Conservation (phyloP, 2,888 invertebrate species). For the Ormyrus nitidulus region DNA sequence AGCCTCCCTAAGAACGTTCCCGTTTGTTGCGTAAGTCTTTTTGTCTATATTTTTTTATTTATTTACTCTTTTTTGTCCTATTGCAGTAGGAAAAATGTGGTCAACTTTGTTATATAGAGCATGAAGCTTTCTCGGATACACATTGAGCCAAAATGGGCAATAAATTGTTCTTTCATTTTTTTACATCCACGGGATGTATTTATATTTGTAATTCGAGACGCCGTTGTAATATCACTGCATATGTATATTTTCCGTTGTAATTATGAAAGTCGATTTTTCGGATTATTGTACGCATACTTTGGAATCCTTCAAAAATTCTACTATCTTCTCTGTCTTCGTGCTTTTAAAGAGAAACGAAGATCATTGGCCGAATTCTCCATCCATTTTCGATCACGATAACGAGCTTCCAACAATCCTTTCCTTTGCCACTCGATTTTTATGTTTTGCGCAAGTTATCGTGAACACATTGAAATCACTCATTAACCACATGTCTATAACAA, state of each 20-base stretch:
- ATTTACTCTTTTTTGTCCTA: slow-evolving; percentile 50
- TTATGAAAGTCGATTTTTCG: slow-evolving; percentile 51
- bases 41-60: slow-evolving; percentile 64
- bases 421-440: slow-evolving; percentile 59
- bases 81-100: slow-evolving; percentile 70
- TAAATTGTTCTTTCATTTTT: slow-evolving; percentile 44
- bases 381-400: slow-evolving; percentile 55
- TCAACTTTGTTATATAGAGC: slow-evolving; percentile 67
- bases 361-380: slow-evolving; percentile 59
- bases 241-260: slow-evolving; percentile 19
- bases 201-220: slow-evolving; percentile 39
- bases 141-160: slow-evolving; percentile 42
- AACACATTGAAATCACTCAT: slow-evolving; percentile 71
- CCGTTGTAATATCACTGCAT: slow-evolving; percentile 39
- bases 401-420: slow-evolving; percentile 14
- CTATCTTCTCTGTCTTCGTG: slow-evolving; percentile 56
- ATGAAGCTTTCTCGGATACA: slow-evolving; percentile 43
- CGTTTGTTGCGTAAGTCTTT: slow-evolving; percentile 64
- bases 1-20: slow-evolving; percentile 68
- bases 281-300: slow-evolving; percentile 27
- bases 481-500: slow-evolving; percentile 70
- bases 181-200: slow-evolving; percentile 57
- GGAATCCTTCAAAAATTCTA: slow-evolving; percentile 47
- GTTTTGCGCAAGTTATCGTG: slow-evolving; percentile 65
- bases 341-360: slow-evolving; percentile 64